Percentiles rank a stretch among this genome's conserved stretches.
Evolutionary conservation across 2,797 vertebrate species (phyloP).

Genomic region (Oreochromis mossambicus): DNA sequence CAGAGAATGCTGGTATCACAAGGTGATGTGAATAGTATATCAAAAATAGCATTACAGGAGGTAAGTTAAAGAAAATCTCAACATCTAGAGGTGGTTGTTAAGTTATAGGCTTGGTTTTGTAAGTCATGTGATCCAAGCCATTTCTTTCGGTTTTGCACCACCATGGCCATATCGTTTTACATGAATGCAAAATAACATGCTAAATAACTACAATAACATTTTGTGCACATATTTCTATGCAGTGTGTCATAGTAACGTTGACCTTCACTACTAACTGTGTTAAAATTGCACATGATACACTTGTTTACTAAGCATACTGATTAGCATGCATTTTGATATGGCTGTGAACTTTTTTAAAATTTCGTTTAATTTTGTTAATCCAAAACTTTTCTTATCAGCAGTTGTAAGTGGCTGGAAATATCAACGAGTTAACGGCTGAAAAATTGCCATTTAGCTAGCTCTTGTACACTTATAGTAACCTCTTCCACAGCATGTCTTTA

Average conservation of each 20-base stretch:
- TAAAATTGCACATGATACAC: neutral
- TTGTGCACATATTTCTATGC: neutral
- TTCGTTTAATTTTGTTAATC: neutral
- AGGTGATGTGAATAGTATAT: too few relatives aligned
- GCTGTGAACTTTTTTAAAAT: neutral
- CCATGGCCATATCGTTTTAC: neutral
- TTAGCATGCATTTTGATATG: neutral
- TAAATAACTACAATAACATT: neutral
- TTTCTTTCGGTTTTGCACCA: neutral
- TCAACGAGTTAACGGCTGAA: neutral
- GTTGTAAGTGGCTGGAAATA: neutral
- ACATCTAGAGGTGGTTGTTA: neutral
- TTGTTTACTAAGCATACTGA: neutral
- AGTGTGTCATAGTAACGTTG: neutral
- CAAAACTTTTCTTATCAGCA: neutral
- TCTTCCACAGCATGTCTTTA: neutral
- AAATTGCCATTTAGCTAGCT: neutral
- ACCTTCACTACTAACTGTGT: neutral
- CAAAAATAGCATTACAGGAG: neutral
- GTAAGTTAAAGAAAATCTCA: neutral
- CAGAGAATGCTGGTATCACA: too few relatives aligned
- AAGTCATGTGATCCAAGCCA: neutral
- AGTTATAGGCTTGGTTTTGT: neutral
- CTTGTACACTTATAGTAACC: neutral
- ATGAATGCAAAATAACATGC: neutral